phyloP scores from a whole-genome alignment of 2,888 invertebrate species.

The Pardosa pseudoannulata region DNA sequence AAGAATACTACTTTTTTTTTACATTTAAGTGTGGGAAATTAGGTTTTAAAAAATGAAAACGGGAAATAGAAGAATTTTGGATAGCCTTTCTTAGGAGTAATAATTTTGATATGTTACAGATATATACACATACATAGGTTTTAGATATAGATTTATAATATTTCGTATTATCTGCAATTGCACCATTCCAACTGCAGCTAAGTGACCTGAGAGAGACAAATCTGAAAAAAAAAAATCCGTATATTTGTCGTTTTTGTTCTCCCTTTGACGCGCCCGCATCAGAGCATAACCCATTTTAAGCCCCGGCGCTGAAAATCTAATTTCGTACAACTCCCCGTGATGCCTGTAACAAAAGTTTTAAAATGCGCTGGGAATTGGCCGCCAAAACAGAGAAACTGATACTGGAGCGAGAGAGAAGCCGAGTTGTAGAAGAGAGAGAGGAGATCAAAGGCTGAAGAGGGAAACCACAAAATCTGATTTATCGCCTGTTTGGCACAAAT shows the following conservation, averaged over 20 bases:
- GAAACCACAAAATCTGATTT: not conserved
- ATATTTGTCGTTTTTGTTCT: not conserved
- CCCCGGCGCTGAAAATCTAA: constrained; percentile 61
- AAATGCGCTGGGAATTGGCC: constrained; percentile 71
- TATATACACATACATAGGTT: no score
- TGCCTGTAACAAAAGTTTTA: constrained; percentile 70
- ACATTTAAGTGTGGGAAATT: no score
- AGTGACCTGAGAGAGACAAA: no score
- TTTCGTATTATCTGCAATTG: no score
- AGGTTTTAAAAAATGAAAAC: no score
- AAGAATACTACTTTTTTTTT: no score
- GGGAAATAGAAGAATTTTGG: no score
- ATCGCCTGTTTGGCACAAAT: constrained; percentile 29
- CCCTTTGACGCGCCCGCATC: constrained; percentile 56
- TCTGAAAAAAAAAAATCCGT: no score
- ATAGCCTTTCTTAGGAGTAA: no score
- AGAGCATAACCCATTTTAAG: constrained; percentile 66
- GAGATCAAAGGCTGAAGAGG: constrained; percentile 3
- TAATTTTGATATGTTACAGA: no score
- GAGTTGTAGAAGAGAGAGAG: constrained; percentile 2
- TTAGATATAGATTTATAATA: no score
- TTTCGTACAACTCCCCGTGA: constrained; percentile 59
- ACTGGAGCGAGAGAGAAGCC: constrained; percentile 41
- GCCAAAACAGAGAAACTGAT: constrained; percentile 70
- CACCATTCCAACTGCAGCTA: no score